Evolutionary conservation across 2,888 invertebrate genomes (phyloP).

Genomic region (Trichogramma dendrolimi): DNA sequence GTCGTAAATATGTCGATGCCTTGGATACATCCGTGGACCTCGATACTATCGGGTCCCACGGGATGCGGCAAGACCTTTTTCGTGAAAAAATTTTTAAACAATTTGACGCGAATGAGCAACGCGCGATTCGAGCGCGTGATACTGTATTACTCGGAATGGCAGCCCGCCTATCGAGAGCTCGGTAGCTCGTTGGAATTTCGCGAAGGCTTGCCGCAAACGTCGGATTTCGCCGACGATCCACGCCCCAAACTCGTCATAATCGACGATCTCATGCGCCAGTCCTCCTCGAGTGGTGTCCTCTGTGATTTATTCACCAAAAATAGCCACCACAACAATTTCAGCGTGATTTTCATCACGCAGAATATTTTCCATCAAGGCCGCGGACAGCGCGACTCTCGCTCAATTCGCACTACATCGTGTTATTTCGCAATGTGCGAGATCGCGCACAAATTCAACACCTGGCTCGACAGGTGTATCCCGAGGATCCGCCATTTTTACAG

Average conservation of each 20-base stretch:
- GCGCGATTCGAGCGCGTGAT: slow-evolving; percentile 21
- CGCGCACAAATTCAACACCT: background rate
- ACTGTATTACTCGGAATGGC: slow-evolving; percentile 26
- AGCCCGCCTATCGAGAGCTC: slow-evolving; percentile 12
- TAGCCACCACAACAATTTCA: slow-evolving; percentile 30
- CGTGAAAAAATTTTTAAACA: slow-evolving; percentile 14
- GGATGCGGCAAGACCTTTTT: slow-evolving; percentile 19
- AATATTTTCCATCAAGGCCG: slow-evolving; percentile 20
- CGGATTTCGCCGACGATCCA: too few species aligned
- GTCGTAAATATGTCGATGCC: too few species aligned
- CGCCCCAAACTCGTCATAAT: too few species aligned
- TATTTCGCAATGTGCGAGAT: slow-evolving; percentile 1
- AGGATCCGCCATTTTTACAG: slow-evolving; percentile 6
- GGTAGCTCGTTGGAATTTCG: slow-evolving; percentile 17
- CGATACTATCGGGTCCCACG: slow-evolving; percentile 7
- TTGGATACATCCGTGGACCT: slow-evolving; percentile 9
- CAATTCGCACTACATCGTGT: background rate
- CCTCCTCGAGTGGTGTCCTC: slow-evolving; percentile 7
- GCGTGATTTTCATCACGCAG: background rate
- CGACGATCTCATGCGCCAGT: too few species aligned
- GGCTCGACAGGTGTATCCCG: background rate
- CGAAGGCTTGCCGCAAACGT: slow-evolving; percentile 4
- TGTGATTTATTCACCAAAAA: slow-evolving; percentile 33
- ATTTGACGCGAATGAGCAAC: slow-evolving; percentile 8
- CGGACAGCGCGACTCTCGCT: background rate